Evolutionary conservation across 2,888 invertebrate species (phyloP).

Genomic region (Rotaria magnacalcarata): DNA sequence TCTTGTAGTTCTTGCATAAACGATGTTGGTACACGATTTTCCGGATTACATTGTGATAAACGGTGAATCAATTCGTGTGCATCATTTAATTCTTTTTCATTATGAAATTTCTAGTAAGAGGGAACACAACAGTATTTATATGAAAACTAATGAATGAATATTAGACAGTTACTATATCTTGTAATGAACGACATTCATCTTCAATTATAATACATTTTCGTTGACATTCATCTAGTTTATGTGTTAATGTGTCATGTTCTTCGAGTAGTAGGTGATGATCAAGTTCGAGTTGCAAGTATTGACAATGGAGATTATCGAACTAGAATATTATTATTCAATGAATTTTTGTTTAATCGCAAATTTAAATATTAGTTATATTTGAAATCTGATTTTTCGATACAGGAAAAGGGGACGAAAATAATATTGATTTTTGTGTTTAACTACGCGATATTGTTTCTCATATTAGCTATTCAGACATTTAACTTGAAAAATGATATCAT

Average conservation of each 20-base stretch:
- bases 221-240: not conserved
- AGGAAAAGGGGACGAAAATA: too few species aligned
- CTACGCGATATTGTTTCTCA: too few species aligned
- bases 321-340: not conserved
- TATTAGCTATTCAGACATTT: not conserved
- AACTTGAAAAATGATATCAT: not conserved
- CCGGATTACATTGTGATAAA: not conserved
- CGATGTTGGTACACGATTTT: not conserved
- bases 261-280: not conserved
- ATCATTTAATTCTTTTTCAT: conserved; percentile 17
- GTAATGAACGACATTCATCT: not conserved
- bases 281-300: not conserved
- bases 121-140: not conserved
- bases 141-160: not conserved
- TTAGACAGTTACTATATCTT: not conserved
- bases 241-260: not conserved
- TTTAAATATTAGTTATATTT: too few species aligned
- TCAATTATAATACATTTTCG: not conserved
- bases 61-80: not conserved
- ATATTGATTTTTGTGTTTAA: too few species aligned
- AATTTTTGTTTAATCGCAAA: too few species aligned
- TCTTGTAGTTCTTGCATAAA: conserved; percentile 17
- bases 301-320: not conserved
- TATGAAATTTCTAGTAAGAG: not conserved
- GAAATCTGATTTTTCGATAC: too few species aligned